These are phyloP conservation scores for Crotophaga sulcirostris DNA, from an alignment of 2,113 vertebrate genomes.

Conservation along the genomic window DNA sequence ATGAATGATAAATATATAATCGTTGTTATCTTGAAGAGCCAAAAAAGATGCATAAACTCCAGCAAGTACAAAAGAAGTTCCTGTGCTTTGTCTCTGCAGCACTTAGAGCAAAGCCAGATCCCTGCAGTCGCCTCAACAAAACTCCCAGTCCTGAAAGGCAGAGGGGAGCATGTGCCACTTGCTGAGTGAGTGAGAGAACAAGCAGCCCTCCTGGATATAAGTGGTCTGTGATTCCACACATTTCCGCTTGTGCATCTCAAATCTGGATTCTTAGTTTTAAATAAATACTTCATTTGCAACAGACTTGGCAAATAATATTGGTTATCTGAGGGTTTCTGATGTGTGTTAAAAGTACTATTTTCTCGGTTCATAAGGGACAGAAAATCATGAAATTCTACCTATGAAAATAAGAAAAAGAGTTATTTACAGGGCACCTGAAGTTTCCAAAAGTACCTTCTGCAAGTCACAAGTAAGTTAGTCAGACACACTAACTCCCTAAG, in stretches of 20 bases:
- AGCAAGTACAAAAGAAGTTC: neutral
- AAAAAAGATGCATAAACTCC: neutral
- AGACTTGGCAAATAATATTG: neutral
- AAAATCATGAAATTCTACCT: neutral
- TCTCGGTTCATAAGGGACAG: neutral
- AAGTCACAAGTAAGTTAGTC: neutral
- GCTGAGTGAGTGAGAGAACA: neutral
- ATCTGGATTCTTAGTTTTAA: neutral
- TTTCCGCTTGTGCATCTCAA: neutral
- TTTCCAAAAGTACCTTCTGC: neutral
- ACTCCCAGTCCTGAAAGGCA: neutral
- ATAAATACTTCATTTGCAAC: neutral
- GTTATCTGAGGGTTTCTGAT: neutral
- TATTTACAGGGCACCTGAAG: neutral
- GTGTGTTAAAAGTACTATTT: neutral
- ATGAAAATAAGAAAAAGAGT: neutral
- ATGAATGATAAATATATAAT: neutral
- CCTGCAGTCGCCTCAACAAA: rapidly evolving
- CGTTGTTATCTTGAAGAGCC: neutral
- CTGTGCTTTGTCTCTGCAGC: neutral
- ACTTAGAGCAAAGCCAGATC: neutral
- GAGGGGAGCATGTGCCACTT: neutral
- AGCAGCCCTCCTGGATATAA: neutral
- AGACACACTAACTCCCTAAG: neutral
- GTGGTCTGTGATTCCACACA: constrained; percentile 5